A percentile compares a stretch with the other conserved stretches of the same genome.
phyloP scores from a whole-genome alignment of 1,140 invertebrate genomes.

The Cotesia chilonis region DNA sequence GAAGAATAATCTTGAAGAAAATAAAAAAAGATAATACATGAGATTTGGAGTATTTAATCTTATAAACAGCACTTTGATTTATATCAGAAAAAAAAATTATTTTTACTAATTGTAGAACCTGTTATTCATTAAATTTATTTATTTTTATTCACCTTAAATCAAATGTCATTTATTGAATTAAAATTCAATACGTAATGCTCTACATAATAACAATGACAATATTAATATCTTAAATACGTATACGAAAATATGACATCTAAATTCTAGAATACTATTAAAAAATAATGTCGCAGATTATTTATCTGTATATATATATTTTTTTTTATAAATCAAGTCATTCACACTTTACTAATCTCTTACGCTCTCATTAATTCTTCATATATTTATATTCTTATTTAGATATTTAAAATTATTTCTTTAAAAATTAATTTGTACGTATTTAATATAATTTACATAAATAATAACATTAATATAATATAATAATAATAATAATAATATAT shows the following conservation, averaged over 20 bases:
- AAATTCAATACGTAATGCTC: neutral
- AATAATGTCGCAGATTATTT: neutral
- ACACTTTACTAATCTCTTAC: neutral
- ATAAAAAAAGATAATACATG: no score
- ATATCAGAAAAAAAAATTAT: no score
- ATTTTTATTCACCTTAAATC: no score
- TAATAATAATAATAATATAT: neutral
- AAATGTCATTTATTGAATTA: neutral
- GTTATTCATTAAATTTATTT: no score
- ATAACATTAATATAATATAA: neutral
- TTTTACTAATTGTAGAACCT: no score
- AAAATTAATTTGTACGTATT: constrained; percentile 17
- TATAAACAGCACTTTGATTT: no score
- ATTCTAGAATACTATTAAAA: constrained; percentile 14
- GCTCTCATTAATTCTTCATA: neutral
- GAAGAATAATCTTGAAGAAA: no score
- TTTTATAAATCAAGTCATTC: constrained; percentile 9
- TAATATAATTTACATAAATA: constrained; percentile 14
- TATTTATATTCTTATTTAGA: neutral
- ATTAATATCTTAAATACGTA: neutral
- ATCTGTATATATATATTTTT: neutral
- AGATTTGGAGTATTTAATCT: no score
- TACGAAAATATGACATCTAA: neutral
- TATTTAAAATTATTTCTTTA: constrained; percentile 2
- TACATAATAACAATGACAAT: neutral